A percentile compares a stretch with the other conserved stretches of the same genome.
These are phyloP conservation scores for Tamandua tetradactyla DNA, from an alignment of 2,797 vertebrate species.

Conservation along the genomic window DNA sequence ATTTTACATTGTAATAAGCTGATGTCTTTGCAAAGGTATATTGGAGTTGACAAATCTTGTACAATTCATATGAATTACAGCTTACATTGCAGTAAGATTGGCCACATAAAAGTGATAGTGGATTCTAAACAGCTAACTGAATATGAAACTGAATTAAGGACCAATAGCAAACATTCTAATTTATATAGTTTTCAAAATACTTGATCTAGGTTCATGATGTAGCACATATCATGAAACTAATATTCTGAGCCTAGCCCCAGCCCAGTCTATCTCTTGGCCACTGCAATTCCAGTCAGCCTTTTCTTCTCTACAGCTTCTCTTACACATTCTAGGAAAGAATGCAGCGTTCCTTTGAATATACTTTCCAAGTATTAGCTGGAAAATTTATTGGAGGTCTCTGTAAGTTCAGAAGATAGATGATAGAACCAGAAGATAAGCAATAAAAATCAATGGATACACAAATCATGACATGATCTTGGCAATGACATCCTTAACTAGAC, in stretches of 20 bases:
- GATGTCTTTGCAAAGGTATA: neutral
- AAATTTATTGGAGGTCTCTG: neutral
- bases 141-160: neutral
- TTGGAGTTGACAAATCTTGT: neutral
- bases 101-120: neutral
- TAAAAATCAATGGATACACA: neutral
- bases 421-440: neutral
- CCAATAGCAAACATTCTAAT: neutral
- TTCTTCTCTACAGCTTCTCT: neutral
- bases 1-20: neutral
- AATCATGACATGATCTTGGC: neutral
- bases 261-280: neutral
- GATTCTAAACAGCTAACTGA: neutral
- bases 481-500: neutral
- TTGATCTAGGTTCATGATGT: neutral
- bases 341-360: neutral
- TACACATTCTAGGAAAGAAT: neutral
- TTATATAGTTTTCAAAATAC: neutral
- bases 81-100: neutral
- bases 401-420: neutral
- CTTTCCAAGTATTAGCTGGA: neutral
- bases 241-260: neutral
- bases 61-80: neutral
- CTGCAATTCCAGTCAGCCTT: neutral
- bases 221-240: neutral